Base-by-base conservation (phyloP, 2,888 invertebrate species). In the Pyrochroa serraticornis region DNA sequence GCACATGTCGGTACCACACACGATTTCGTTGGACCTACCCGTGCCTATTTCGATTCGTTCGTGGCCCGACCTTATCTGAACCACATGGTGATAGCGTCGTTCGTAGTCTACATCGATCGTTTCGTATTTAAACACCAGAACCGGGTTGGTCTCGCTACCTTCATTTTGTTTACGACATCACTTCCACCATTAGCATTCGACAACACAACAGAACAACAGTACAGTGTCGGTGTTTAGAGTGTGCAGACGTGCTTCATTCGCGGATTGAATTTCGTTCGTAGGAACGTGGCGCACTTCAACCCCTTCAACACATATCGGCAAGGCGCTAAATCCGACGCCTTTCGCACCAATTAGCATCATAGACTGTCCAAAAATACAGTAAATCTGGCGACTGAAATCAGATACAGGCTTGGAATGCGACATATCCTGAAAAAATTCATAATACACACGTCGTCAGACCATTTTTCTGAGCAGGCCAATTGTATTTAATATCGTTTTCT, bases 391-490 rank as follows among this genome's bases (percentile, higher is more conserved):
- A 82, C 82, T 75, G 82, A 82, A 79, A 82, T 83, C 71, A 81
- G 82, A 79, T 82, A 82, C 80, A 85, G 87, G 81, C 85, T 87
- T 85, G 88, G 88, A 84, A 89, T 89, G 89, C 87, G 89, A 86
- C 87, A 84, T 85, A 88, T 80, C 81, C 87, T 79, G 82, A 86
- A 77, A 85, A 88, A 77, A 74, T 88, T 88, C 75, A 90, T 90
- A 80, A 83, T 89, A 75, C 89, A 90, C 81, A 90, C 90, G 63
- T 89, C 89, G 66, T 90, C 90, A 68, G 89, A 90, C 70, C 90
- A 90, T 77, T 90, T 88, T 78, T 87, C 89, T 84, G 90, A 89
- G 42, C 13, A 36, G 14, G 44, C 41, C 2, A 46, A 36, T 36
- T 9, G 33, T 31, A 46, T 61, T 63, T 63, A 68, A 63, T 64